Conservation (phyloP, 1,140 invertebrate genomes). For the Hirudo medicinalis region DNA sequence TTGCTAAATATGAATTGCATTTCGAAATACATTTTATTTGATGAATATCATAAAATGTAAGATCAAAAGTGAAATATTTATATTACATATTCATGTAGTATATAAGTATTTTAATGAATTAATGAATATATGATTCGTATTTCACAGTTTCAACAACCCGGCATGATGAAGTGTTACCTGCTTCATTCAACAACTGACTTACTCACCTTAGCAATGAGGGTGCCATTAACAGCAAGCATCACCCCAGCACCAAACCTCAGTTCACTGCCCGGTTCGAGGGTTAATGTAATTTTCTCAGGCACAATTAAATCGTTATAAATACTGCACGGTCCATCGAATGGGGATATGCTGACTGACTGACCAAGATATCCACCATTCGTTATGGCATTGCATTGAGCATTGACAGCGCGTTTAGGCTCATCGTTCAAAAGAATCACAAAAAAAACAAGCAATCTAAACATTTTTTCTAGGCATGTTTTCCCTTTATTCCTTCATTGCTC, state of each 20-base stretch:
- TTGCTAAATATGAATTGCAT: too few relatives aligned
- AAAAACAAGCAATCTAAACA: background rate
- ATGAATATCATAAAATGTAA: too few relatives aligned
- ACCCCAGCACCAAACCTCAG: conserved; percentile 72
- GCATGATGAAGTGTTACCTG: background rate
- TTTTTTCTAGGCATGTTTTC: background rate
- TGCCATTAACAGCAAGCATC: conserved; percentile 75
- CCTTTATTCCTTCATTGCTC: too few relatives aligned
- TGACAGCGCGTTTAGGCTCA: background rate
- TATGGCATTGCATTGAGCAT: conserved; percentile 9
- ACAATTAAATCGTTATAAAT: conserved; percentile 65
- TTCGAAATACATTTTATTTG: too few relatives aligned
- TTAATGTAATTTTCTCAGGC: conserved; percentile 56
- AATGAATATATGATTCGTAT: too few relatives aligned
- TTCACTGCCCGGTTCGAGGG: conserved; percentile 70
- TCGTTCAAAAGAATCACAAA: background rate
- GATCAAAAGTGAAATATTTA: too few relatives aligned
- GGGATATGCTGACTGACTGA: conserved; percentile 7
- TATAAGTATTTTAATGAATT: too few relatives aligned
- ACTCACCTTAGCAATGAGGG: conserved; percentile 67
- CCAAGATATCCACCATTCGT: conserved; percentile 8
- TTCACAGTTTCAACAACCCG: background rate
- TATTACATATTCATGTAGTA: too few relatives aligned
- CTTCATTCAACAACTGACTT: background rate
- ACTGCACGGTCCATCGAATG: conserved; percentile 50